Evolutionary conservation across 2,113 vertebrate genomes (phyloP), one percentile per base, ranked within the genome.

Genomic region (Chaetorhynchus papuensis): DNA sequence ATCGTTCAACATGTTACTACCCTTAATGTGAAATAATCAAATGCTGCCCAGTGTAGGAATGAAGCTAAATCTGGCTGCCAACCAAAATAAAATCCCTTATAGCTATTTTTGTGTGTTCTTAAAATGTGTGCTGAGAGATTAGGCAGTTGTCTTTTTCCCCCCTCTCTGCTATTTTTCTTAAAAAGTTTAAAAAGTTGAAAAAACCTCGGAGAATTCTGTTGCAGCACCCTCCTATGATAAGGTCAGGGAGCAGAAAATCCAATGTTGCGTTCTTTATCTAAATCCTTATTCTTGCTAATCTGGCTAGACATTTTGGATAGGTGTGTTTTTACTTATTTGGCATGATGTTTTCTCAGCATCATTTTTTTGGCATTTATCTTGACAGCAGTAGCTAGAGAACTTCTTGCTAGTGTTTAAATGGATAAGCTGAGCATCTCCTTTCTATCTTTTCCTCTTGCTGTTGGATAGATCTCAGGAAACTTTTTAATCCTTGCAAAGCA

Each of bases 31-130:
- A 69, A 94, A 93, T 95, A 85, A 91, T 96, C 59, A 80, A 90
- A 83, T 80, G 89, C 78, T 96, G 71, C 50, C 82, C 85, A 74
- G 50, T 6, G 2, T 83, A 88, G 78, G 47, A 93, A 79, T 85
- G 75, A 94, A 93, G 92, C 71, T 87, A 85, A 89, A 82, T 83
- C 78, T 95, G 93, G 70, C 87, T 91, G 35, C 57, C 83, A 94
- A 94, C 74, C 84, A 96, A 94, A 96, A 65, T 89, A 93, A 96
- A 94, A 96, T 91, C 74, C 93, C 77, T 91, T 68, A 70, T 26
- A 87, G 94, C 91, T 96, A 65, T 63, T 94, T 96, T 93, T 52
- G 41, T 91, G n/a, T 87, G 50, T 79, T 94, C 78, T 94, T 96
- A 61, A 94, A 95, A 91, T 83, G 89, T 94, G 93, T 87, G n/a